Conservation (phyloP, 2,113 vertebrate genomes). For the Rhagologus leucostigma region DNA sequence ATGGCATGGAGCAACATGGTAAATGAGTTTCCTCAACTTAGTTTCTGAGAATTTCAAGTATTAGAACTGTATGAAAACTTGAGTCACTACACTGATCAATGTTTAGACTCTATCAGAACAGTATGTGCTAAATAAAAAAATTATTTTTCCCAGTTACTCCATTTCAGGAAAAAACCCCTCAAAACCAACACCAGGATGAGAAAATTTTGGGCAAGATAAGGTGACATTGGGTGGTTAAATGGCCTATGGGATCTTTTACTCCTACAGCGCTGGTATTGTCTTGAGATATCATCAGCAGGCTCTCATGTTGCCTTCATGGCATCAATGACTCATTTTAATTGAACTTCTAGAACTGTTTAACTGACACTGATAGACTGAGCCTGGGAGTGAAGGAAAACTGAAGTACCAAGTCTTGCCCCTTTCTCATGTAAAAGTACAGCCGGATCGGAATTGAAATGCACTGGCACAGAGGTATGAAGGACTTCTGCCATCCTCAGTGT, state of each 20-base stretch:
- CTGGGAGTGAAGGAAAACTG: background rate
- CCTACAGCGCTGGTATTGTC: background rate
- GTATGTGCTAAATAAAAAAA: background rate
- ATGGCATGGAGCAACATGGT: background rate
- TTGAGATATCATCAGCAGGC: background rate
- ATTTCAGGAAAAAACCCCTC: background rate
- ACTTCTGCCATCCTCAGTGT: background rate
- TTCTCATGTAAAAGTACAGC: background rate
- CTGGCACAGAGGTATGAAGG: background rate
- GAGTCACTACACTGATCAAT: background rate
- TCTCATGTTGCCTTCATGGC: background rate
- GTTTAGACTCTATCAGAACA: background rate
- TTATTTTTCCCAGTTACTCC: background rate
- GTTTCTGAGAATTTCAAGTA: background rate
- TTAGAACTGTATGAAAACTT: background rate
- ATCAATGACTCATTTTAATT: background rate
- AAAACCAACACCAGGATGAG: background rate
- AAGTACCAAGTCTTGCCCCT: background rate
- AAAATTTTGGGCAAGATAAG: background rate
- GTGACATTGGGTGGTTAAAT: accelerated
- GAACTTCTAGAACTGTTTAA: background rate
- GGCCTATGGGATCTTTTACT: background rate
- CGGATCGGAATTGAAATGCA: background rate
- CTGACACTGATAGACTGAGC: background rate
- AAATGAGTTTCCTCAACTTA: background rate